Evolutionary conservation across 2,113 vertebrate species (phyloP), one percentile per base, ranked within the genome.

Genomic region (Scytalopus superciliaris): DNA sequence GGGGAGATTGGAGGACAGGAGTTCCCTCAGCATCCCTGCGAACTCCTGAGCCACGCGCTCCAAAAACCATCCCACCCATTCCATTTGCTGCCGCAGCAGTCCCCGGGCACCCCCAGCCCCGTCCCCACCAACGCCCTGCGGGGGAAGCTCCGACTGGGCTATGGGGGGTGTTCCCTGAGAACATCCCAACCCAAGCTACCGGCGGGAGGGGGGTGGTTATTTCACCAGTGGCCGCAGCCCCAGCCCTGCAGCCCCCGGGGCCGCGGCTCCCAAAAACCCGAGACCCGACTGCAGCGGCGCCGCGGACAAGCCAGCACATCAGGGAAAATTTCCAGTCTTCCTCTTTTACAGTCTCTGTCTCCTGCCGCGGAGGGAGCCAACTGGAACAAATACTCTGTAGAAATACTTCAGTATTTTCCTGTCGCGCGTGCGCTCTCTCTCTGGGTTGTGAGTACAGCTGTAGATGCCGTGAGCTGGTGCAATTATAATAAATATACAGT

Each of bases 311-410:
- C 68, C 79, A 83, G 83, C 87, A 89, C 90, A 96, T 97, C 96
- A 96, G 96, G 96, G 97, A 98, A 97, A 98, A 98, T 94, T 85
- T 96, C 81, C 96, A 98, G 98, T 98, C 98, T 99, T 99, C 98
- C 98, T 98, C 93, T 96, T 97, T 96, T 84, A 96, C 92, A 87
- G 89, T 90, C 96, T 96, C 80, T 93, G 96, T 96, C 95, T 89
- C 93, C 96, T 94, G 82, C 94, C 96, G 69, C 91, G 81, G 97
- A 92, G 87, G 89, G 95, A 97, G 94, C 95, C 47, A 94, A 94
- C 96, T 92, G 94, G 96, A 97, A 97, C 97, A 97, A 97, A 95
- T 57, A 82, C 94, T 92, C 92, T 88, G 93, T 95, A 93, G 93
- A 90, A 86, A 93, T 78, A 94, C 93, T 97, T 92, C 96, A 97